phyloP scores from a whole-genome alignment of 2,113 vertebrate genomes.

The Ia io region DNA sequence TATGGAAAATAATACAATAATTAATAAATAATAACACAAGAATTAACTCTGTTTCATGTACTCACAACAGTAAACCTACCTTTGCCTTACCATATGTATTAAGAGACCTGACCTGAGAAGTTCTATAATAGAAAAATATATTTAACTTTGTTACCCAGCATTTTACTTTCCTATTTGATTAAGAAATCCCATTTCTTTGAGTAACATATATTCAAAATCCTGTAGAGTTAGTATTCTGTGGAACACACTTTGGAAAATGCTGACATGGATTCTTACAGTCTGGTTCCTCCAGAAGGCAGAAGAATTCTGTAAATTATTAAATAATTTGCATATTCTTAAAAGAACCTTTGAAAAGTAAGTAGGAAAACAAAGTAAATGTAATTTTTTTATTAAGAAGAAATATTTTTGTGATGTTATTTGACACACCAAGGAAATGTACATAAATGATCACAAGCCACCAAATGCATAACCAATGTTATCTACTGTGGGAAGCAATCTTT shows the following conservation, averaged over 20 bases:
- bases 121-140: not conserved
- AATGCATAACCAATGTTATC: not conserved
- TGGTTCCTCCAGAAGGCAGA: not conserved
- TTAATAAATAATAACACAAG: not conserved
- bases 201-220: not conserved
- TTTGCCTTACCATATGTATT: not conserved
- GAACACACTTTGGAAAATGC: not conserved
- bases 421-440: not conserved
- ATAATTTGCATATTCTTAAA: not conserved
- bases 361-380: not conserved
- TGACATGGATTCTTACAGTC: not conserved
- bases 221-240: not conserved
- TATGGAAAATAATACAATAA: not conserved
- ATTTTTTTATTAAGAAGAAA: not conserved
- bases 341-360: not conserved
- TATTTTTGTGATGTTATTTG: not conserved
- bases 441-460: not conserved
- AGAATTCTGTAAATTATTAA: conserved; percentile 20
- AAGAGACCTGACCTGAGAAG: not conserved
- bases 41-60: not conserved
- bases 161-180: not conserved
- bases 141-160: not conserved
- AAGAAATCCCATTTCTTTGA: conserved; percentile 13
- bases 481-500: not conserved
- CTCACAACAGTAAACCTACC: not conserved